These are phyloP conservation scores for Thereva unica DNA, from an alignment of 2,888 invertebrate species.

Conservation along the genomic window DNA sequence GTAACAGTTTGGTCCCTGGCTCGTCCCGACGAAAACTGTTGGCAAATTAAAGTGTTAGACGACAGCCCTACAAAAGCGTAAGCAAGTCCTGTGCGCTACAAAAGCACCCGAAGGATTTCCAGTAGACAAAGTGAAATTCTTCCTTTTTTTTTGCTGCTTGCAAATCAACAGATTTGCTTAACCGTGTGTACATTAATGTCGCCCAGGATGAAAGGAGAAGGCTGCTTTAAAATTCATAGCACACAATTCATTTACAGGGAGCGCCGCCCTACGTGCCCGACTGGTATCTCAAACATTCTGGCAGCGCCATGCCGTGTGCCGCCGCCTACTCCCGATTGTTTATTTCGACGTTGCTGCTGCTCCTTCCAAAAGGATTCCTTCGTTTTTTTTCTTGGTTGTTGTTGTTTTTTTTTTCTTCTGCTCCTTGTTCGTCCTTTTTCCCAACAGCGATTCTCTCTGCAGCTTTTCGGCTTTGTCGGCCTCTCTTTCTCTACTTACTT, in stretches of 20 bases:
- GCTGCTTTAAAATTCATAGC: conserved; percentile 29
- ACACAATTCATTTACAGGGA: conserved; percentile 33
- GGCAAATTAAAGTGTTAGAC: no score
- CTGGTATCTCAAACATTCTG: conserved; percentile 3
- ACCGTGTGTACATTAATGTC: conserved; percentile 29
- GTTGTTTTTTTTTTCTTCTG: background rate
- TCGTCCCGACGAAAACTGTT: no score
- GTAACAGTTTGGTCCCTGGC: no score
- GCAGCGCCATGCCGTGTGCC: background rate
- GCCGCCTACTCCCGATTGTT: conserved; percentile 5
- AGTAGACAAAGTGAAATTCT: no score
- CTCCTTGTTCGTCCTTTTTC: background rate
- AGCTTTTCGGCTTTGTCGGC: background rate
- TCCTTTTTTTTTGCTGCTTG: background rate
- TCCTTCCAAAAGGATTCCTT: background rate
- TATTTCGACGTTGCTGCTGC: conserved; percentile 5
- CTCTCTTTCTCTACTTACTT: background rate
- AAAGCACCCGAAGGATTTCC: no score
- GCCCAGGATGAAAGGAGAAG: conserved; percentile 8
- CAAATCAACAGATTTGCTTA: conserved; percentile 32
- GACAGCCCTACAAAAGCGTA: no score
- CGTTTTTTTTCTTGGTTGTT: background rate
- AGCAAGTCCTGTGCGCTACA: no score
- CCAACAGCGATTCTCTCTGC: no score
- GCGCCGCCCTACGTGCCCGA: conserved; percentile 8